Percentiles rank a stretch among this genome's conserved stretches.
Evolutionary conservation across 2,113 vertebrate species (phyloP).

Genomic region (Marmota monax): DNA sequence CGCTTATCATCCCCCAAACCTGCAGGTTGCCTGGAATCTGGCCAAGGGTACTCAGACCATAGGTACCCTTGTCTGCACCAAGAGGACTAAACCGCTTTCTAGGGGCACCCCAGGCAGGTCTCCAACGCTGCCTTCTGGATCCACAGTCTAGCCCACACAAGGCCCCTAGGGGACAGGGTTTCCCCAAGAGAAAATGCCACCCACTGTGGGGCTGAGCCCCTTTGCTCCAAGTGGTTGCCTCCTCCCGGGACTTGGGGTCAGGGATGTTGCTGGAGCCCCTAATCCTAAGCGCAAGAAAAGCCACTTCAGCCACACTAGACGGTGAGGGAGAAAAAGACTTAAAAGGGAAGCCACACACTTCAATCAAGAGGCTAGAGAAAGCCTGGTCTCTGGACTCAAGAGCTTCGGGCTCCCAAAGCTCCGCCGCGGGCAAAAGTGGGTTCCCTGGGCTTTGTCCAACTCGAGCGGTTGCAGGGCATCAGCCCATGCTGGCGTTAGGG

Average conservation of each 20-base stretch:
- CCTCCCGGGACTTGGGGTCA: too few species aligned
- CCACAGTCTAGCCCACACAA: too few species aligned
- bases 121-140: background rate
- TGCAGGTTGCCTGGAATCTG: too few species aligned
- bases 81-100: background rate
- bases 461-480: background rate
- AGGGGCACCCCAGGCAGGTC: too few species aligned
- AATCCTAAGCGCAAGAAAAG: conserved; percentile 90
- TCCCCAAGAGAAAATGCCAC: conserved; percentile 48
- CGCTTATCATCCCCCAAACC: too few species aligned
- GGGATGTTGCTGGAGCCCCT: background rate
- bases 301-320: conserved; percentile 85
- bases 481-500: background rate
- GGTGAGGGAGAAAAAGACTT: conserved; percentile 87
- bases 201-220: background rate
- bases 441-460: background rate
- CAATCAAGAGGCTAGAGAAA: conserved; percentile 78
- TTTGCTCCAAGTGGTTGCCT: background rate
- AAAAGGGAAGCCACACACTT: conserved; percentile 87
- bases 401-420: too few species aligned
- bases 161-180: too few species aligned
- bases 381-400: background rate
- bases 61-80: background rate
- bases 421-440: background rate
- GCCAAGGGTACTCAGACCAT: background rate